A percentile compares a stretch with the other conserved stretches of the same genome.
phyloP scores from a whole-genome alignment of 2,888 invertebrate genomes.

The Cetonia aurata region DNA sequence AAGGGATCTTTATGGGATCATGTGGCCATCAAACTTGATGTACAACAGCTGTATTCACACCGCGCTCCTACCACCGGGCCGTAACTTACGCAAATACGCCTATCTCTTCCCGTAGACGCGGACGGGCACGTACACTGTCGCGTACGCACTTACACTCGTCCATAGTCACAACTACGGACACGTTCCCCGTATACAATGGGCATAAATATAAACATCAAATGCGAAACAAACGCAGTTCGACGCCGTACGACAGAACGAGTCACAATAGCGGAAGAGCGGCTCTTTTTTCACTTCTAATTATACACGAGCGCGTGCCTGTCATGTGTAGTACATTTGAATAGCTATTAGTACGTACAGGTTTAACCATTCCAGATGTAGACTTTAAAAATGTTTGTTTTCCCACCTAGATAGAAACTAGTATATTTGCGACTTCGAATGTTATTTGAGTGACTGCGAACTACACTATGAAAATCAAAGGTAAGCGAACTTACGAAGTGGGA shows the following conservation, averaged over 20 bases:
- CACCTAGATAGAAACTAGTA: too few relatives aligned
- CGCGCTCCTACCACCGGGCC: constrained; percentile 41
- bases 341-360: too few relatives aligned
- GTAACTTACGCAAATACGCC: constrained; percentile 43
- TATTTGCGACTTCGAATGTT: too few relatives aligned
- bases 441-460: too few relatives aligned
- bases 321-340: not conserved
- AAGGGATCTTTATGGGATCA: constrained; percentile 50
- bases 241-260: constrained; percentile 12
- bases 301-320: constrained; percentile 15
- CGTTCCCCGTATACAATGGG: constrained; percentile 19
- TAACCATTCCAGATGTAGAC: too few relatives aligned
- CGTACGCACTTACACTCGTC: constrained; percentile 8
- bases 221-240: constrained; percentile 26
- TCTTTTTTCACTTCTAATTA: constrained; percentile 6
- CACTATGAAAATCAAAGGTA: too few relatives aligned
- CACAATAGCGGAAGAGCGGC: constrained; percentile 26
- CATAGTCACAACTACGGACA: not conserved
- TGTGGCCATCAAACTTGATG: constrained; percentile 51
- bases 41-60: constrained; percentile 50
- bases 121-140: constrained; percentile 19
- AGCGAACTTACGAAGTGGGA: too few relatives aligned
- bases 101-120: constrained; percentile 30
- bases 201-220: constrained; percentile 36
- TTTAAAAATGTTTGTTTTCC: too few relatives aligned